These are phyloP conservation scores for Eustalomyia histrio DNA, from an alignment of 2,888 invertebrate species.

Conservation along the genomic window DNA sequence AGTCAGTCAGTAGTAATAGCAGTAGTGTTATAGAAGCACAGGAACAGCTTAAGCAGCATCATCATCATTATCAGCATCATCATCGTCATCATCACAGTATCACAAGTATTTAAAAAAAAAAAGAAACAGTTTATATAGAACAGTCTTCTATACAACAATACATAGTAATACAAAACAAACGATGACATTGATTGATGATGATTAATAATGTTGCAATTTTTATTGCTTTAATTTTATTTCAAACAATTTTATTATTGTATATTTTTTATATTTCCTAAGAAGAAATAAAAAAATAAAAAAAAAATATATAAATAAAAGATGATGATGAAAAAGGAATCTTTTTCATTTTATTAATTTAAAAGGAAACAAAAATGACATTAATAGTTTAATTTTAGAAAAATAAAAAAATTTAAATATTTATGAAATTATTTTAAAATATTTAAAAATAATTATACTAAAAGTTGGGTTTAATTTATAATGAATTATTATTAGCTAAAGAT, in stretches of 20 bases:
- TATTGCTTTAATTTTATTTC: slow-evolving; percentile 75
- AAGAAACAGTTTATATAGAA: not conserved
- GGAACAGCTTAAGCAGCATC: slow-evolving; percentile 41
- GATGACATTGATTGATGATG: slow-evolving; percentile 80
- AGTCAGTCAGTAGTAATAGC: no score
- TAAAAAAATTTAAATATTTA: not conserved
- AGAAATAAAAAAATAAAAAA: not conserved
- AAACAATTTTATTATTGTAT: slow-evolving; percentile 51
- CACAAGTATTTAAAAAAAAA: slow-evolving; percentile 10
- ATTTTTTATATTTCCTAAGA: not conserved
- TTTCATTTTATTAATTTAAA: slow-evolving; percentile 6
- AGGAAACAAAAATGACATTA: slow-evolving; percentile 11
- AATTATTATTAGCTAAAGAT: no score
- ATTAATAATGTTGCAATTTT: slow-evolving; percentile 79
- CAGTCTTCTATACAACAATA: slow-evolving; percentile 2
- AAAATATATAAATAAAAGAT: not conserved
- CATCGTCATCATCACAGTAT: slow-evolving; percentile 7
- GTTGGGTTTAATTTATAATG: not conserved
- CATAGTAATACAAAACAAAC: slow-evolving; percentile 62
- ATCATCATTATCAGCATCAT: slow-evolving; percentile 19
- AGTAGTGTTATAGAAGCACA: not conserved
- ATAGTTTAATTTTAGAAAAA: slow-evolving; percentile 6
- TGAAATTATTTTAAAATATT: not conserved
- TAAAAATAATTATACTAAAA: not conserved
- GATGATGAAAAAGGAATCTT: slow-evolving; percentile 9